phyloP scores from a whole-genome alignment of 64 coral and sea anemone species.

The Astreopora myriophthalma region DNA sequence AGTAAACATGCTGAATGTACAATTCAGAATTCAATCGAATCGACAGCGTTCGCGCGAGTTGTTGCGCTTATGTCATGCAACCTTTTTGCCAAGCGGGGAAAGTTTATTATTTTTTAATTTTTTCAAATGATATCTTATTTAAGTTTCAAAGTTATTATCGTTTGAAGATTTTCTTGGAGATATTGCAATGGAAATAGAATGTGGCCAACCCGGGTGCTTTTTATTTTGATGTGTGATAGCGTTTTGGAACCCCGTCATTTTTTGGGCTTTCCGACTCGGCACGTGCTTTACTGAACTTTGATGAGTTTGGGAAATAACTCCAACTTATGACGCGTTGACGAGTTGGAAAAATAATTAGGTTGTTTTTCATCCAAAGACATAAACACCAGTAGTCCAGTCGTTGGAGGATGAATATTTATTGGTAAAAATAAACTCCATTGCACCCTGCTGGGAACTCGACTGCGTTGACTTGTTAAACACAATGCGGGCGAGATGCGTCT shows the following conservation, averaged over 20 bases:
- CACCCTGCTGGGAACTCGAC: constrained; percentile 22
- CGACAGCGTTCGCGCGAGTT: neutral
- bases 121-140: constrained; percentile 15
- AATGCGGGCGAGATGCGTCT: too few relatives aligned
- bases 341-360: constrained; percentile 30
- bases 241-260: too few relatives aligned
- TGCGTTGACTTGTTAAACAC: neutral
- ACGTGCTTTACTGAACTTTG: too few relatives aligned
- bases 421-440: neutral
- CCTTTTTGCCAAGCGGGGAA: neutral
- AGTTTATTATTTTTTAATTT: constrained; percentile 19
- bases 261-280: too few relatives aligned
- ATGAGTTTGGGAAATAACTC: too few relatives aligned
- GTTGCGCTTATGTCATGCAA: neutral
- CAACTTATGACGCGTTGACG: too few relatives aligned
- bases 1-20: neutral
- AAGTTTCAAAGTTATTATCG: neutral
- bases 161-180: neutral
- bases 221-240: too few relatives aligned
- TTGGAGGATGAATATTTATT: too few relatives aligned
- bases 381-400: too few relatives aligned
- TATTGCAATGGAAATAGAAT: neutral
- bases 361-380: constrained; percentile 13
- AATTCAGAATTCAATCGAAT: neutral
- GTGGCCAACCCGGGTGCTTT: too few relatives aligned